Base-by-base conservation (phyloP, 2,888 invertebrate species). In the Disparrhopalites patrizii region DNA sequence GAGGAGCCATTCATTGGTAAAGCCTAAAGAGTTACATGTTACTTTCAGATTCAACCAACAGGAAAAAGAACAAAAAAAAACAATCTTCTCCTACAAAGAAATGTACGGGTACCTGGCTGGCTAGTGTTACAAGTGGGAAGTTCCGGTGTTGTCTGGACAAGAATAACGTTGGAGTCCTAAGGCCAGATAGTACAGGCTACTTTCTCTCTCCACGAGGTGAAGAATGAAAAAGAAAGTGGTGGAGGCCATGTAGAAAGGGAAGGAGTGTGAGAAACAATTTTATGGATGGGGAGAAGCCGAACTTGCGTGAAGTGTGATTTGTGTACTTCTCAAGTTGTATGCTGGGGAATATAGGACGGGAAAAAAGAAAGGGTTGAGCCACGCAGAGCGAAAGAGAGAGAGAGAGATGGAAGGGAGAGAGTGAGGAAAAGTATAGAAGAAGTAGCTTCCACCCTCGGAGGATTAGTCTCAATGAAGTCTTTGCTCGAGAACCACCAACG, bases 271-370 rank as follows among this genome's bases (percentile, higher is more conserved):
- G 31, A 56, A 56, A 31, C 25, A 18, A 56, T 56, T 56, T 56
- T 31, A 56, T 56, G 56, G 56, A 25, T 38, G 56, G 38, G 33
- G 38, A 56, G 38, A 56, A 38, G 25, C 56, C 38, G 36, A 56
- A 56, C 36, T 56, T 56, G 56, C 56, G 36, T 56, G 56, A 33
- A 27, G 18, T 40, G 43, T 40, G 58, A 57, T 57, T 57, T 38
- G 38, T 36, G 20, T 38, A 1, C 52, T 30, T 28, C n/a, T 54
- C 31, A 31, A 28, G 54, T 20, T 23, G 23, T 20, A 25, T 47
- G 8, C 23, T 23, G 25, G 20, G 20, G n/a, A n/a, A n/a, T n/a
- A n/a, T n/a, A n/a, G n/a, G n/a, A n/a, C n/a, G n/a, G n/a, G n/a
- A n/a, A n/a, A n/a, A n/a, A n/a, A n/a, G n/a, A n/a, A n/a, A n/a